phyloP scores from a whole-genome alignment of 2,888 invertebrate genomes.

The Dolichopus griseipennis region DNA sequence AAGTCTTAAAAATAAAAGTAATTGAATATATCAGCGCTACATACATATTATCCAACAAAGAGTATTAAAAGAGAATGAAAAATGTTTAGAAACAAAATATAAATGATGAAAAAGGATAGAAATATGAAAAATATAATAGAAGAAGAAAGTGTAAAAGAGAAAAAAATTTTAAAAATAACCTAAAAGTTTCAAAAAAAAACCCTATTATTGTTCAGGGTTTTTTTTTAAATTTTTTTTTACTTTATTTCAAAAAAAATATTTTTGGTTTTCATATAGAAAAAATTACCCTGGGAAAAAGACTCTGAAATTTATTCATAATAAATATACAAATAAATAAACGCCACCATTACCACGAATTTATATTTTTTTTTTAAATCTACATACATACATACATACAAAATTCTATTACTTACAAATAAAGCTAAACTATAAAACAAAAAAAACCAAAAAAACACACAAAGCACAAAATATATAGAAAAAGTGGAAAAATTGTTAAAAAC shows the following conservation, averaged over 20 bases:
- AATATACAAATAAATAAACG: no score
- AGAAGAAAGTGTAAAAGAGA: neutral
- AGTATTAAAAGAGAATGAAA: neutral
- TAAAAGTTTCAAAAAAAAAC: neutral
- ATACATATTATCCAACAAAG: neutral
- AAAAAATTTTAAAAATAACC: neutral
- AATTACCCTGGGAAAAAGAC: neutral
- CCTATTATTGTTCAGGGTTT: no score
- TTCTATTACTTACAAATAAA: neutral
- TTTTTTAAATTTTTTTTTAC: no score
- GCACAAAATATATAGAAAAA: no score
- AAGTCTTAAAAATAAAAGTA: neutral
- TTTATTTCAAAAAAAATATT: no score
- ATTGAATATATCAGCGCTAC: no score
- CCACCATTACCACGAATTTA: neutral
- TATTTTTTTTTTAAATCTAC: neutral
- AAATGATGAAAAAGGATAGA: no score
- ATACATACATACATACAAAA: neutral
- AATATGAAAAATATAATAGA: neutral
- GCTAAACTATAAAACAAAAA: neutral
- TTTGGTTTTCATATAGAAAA: neutral
- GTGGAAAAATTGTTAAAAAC: no score
- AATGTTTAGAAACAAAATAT: neutral
- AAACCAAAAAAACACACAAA: no score
- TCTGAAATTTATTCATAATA: neutral